These are phyloP conservation scores for Plebejus argus DNA, from an alignment of 2,888 invertebrate genomes.

Conservation along the genomic window DNA sequence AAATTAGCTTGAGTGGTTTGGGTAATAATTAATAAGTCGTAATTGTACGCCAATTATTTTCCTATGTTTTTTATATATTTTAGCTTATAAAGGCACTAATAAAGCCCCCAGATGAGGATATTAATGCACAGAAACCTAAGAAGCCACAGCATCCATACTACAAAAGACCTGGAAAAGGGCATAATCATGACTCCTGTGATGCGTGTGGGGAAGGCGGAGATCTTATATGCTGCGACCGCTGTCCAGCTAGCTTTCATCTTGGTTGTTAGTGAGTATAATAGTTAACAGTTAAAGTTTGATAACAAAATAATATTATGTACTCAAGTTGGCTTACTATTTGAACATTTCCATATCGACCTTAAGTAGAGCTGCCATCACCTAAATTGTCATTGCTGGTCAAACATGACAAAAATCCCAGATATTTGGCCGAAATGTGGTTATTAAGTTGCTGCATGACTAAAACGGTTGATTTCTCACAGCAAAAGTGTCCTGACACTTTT, in stretches of 20 bases:
- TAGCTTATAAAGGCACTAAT: slow-evolving; percentile 94
- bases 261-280: slow-evolving; percentile 92
- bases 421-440: too few relatives aligned
- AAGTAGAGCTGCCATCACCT: too few relatives aligned
- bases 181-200: slow-evolving; percentile 96
- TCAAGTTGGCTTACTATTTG: too few relatives aligned
- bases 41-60: slow-evolving; percentile 36
- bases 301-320: too few relatives aligned
- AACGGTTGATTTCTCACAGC: too few relatives aligned
- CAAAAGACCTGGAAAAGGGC: slow-evolving; percentile 92
- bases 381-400: too few relatives aligned
- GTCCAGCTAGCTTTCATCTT: slow-evolving; percentile 97
- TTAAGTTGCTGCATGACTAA: too few relatives aligned
- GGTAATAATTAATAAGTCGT: too few relatives aligned
- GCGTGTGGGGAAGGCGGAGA: slow-evolving; percentile 97
- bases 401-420: too few relatives aligned
- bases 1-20: slow-evolving; percentile 47
- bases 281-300: neutral
- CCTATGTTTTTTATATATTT: slow-evolving; percentile 47
- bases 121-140: slow-evolving; percentile 78
- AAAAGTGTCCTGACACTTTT: too few relatives aligned
- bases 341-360: too few relatives aligned
- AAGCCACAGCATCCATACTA: slow-evolving; percentile 90
- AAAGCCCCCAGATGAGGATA: slow-evolving; percentile 91
- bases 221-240: slow-evolving; percentile 96